These are phyloP conservation scores for Plodia interpunctella DNA, from an alignment of 1,140 invertebrate genomes.

Conservation along the genomic window DNA sequence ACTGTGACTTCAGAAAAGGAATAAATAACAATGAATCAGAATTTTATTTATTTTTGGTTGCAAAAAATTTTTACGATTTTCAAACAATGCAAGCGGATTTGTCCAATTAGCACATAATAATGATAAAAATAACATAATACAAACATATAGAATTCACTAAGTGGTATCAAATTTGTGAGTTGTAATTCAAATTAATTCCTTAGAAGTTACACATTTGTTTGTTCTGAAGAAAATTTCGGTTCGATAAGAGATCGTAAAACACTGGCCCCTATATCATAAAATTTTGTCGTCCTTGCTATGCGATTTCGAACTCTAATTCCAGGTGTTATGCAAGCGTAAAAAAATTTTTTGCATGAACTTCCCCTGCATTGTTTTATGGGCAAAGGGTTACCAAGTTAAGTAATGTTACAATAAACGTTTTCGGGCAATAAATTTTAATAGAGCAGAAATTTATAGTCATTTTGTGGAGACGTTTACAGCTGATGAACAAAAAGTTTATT, in stretches of 20 bases:
- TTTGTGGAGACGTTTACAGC: conserved; percentile 66
- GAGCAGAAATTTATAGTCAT: conserved; percentile 62
- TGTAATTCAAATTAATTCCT: conserved; percentile 38
- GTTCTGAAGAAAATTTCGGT: conserved; percentile 52
- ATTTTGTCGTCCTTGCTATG: conserved; percentile 35
- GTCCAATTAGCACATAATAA: conserved; percentile 10
- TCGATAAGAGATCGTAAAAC: conserved; percentile 70
- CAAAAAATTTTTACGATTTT: background rate
- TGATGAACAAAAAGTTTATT: conserved; percentile 59
- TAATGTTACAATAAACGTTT: conserved; percentile 65
- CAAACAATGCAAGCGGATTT: background rate
- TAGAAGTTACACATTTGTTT: conserved; percentile 38
- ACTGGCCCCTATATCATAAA: conserved; percentile 61
- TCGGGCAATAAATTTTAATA: conserved; percentile 68
- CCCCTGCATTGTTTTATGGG: conserved; percentile 62
- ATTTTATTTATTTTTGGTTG: background rate
- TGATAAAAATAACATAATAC: conserved; percentile 4
- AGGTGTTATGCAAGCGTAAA: conserved; percentile 35
- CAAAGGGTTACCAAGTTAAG: conserved; percentile 66
- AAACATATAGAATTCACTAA: conserved; percentile 9
- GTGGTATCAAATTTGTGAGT: conserved; percentile 25
- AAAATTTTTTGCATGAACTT: conserved; percentile 56
- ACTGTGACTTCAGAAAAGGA: background rate
- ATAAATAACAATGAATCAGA: too few species aligned
- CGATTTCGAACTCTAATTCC: conserved; percentile 46